A percentile compares a stretch with the other conserved stretches of the same genome.
phyloP scores from a whole-genome alignment of 2,888 invertebrate species.

The Andrena trimmerana region DNA sequence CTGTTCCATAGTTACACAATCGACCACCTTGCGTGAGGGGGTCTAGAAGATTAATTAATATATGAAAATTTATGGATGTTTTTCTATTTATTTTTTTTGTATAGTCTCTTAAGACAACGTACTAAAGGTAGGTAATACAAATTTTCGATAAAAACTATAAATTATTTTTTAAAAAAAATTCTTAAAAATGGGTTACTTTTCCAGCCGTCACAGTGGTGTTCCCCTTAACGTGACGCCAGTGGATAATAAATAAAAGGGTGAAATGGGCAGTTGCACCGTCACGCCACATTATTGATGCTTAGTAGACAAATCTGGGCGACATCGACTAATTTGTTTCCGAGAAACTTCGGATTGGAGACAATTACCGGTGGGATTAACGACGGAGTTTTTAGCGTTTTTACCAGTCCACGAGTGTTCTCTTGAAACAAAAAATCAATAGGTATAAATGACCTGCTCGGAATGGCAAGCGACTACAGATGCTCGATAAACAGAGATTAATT shows the following conservation, averaged over 20 bases:
- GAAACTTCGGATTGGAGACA: neutral
- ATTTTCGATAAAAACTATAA: too few species aligned
- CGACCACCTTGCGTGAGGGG: too few species aligned
- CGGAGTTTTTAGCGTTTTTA: neutral
- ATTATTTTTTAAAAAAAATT: too few species aligned
- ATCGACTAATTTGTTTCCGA: conserved; percentile 22
- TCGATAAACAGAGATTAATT: neutral
- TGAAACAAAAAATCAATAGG: neutral
- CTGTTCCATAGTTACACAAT: too few species aligned
- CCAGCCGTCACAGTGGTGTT: too few species aligned
- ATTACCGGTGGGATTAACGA: conserved; percentile 1
- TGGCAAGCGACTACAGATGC: neutral
- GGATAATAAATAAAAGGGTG: neutral
- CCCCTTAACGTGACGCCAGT: too few species aligned
- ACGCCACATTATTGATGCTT: neutral
- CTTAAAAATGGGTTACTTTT: too few species aligned
- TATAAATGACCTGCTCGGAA: neutral
- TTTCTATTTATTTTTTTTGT: too few species aligned
- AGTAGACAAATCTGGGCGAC: neutral
- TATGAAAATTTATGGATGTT: too few species aligned
- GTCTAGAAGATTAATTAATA: too few species aligned
- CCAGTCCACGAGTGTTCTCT: neutral
- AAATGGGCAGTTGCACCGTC: neutral
- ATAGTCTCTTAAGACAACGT: too few species aligned
- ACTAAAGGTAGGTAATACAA: too few species aligned